phyloP scores from a whole-genome alignment of 1,140 invertebrate genomes.

The Streblospio benedicti region DNA sequence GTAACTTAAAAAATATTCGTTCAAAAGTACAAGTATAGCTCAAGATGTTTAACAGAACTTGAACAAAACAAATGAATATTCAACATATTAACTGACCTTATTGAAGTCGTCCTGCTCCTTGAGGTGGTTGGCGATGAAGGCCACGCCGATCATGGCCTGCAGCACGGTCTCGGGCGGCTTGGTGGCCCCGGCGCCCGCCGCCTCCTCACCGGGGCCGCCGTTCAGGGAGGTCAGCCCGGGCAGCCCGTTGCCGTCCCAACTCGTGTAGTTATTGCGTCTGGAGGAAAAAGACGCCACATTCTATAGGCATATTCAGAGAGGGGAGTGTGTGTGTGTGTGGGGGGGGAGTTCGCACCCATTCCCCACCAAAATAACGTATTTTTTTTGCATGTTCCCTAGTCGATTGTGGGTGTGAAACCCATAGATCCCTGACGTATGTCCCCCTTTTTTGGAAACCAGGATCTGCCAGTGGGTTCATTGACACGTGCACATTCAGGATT shows the following conservation, averaged over 20 bases:
- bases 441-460: no score
- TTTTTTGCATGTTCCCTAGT: background rate
- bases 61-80: no score
- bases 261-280: background rate
- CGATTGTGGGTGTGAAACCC: no score
- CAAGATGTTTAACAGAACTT: no score
- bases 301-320: background rate
- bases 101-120: slow-evolving; percentile 13
- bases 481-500: no score
- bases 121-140: slow-evolving; percentile 13
- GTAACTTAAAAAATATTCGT: no score
- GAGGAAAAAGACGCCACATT: background rate
- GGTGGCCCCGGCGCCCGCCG: background rate
- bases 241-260: background rate
- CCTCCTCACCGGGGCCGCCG: background rate
- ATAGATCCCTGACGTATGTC: no score
- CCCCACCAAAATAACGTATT: background rate
- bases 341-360: background rate
- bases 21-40: no score
- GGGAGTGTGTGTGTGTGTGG: background rate
- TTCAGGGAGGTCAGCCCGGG: background rate
- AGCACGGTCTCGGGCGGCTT: background rate
- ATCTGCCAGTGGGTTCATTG: no score
- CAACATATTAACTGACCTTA: slow-evolving; percentile 8
- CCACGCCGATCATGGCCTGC: slow-evolving; percentile 13